Percentiles rank a stretch among this genome's conserved stretches.
Evolutionary conservation across 2,113 vertebrate species (phyloP).

Genomic region (Hypocryptadius cinnamomeus): DNA sequence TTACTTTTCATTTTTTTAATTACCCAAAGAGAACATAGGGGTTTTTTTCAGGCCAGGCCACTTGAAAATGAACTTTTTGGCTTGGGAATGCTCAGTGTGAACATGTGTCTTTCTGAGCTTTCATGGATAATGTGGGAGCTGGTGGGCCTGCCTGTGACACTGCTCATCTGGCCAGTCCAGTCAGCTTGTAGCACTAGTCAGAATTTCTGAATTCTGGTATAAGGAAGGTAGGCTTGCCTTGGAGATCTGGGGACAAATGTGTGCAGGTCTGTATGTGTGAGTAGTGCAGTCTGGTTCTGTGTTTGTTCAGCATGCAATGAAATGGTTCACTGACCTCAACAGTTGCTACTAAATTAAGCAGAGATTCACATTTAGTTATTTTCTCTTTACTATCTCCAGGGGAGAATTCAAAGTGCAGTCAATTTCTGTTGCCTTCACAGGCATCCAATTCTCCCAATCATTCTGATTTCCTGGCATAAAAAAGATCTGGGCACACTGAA

Average conservation of each 20-base stretch:
- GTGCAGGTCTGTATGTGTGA: not conserved
- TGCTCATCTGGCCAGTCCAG: rapidly evolving
- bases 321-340: not conserved
- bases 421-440: not conserved
- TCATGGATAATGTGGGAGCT: not conserved
- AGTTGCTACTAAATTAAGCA: not conserved
- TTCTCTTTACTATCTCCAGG: not conserved
- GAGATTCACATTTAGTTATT: not conserved
- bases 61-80: not conserved
- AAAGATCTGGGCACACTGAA: not conserved
- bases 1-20: not conserved
- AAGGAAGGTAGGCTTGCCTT: not conserved
- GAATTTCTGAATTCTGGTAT: not conserved
- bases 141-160: not conserved
- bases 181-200: not conserved
- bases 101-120: not conserved
- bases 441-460: not conserved
- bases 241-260: not conserved
- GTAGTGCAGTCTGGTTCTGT: not conserved
- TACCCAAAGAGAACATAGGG: not conserved
- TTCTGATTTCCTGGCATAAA: not conserved
- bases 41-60: not conserved
- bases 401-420: not conserved
- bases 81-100: not conserved
- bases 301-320: not conserved